These are phyloP conservation scores for Apis mellifera DNA, from an alignment of 1,140 invertebrate genomes.

Conservation along the genomic window DNA sequence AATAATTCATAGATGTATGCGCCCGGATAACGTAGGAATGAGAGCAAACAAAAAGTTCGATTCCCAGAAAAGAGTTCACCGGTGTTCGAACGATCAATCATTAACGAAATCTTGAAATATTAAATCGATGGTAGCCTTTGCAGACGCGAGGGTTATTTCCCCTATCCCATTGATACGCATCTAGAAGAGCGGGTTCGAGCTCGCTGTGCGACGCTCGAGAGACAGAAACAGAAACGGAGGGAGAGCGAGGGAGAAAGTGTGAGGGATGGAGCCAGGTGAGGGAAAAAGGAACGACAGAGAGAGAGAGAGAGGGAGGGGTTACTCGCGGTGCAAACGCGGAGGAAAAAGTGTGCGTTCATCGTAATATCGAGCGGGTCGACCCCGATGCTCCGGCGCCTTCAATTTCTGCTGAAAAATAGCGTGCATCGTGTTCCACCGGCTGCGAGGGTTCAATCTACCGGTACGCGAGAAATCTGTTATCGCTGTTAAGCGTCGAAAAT, in stretches of 20 bases:
- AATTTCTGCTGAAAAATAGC: slow-evolving; percentile 48
- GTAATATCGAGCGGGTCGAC: slow-evolving; percentile 55
- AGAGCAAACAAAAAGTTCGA: slow-evolving; percentile 5
- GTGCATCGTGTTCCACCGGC: slow-evolving; percentile 21
- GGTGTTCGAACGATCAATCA: slow-evolving; percentile 59
- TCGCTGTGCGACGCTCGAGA: neutral
- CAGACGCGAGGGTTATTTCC: slow-evolving; percentile 69
- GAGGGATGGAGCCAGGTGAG: neutral
- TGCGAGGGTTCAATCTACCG: slow-evolving; percentile 24
- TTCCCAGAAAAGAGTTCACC: slow-evolving; percentile 11
- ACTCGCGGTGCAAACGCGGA: neutral
- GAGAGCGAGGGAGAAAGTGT: neutral
- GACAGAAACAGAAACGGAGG: neutral
- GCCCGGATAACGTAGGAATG: neutral
- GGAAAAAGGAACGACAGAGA: neutral
- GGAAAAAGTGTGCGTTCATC: slow-evolving; percentile 53
- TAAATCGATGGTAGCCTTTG: slow-evolving; percentile 67
- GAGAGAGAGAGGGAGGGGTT: neutral
- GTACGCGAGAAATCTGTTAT: slow-evolving; percentile 42
- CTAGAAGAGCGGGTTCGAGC: slow-evolving; percentile 49
- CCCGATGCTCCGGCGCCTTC: slow-evolving; percentile 32
- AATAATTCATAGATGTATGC: neutral
- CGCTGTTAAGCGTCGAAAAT: slow-evolving; percentile 27
- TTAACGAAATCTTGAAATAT: slow-evolving; percentile 73
- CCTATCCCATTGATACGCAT: slow-evolving; percentile 70